Percentiles rank a stretch among this genome's conserved stretches.
Conservation (phyloP, 2,113 vertebrate genomes). For the Thinocorus orbignyianus region DNA sequence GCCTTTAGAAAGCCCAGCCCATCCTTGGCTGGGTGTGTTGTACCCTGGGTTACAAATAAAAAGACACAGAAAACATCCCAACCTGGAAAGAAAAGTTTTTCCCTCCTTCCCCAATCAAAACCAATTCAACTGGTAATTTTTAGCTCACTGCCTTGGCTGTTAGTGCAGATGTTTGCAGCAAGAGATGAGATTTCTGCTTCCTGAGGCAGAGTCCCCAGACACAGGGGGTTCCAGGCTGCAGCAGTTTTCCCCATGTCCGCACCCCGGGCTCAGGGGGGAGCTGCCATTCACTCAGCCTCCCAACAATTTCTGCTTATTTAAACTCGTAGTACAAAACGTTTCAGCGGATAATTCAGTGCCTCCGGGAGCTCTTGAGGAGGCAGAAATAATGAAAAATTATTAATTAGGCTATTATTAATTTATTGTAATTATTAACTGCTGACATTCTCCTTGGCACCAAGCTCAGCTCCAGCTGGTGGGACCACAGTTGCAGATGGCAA, state of each 20-base stretch:
- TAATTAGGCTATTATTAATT: slow-evolving; percentile 21
- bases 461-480: neutral
- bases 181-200: neutral
- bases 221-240: neutral
- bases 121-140: neutral
- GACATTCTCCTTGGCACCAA: neutral
- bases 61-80: neutral
- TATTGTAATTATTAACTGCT: neutral
- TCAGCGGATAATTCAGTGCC: neutral
- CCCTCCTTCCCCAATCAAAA: neutral
- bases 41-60: neutral
- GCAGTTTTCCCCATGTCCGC: neutral
- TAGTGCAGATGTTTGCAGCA: neutral
- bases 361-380: neutral
- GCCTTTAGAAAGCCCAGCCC: neutral
- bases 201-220: neutral
- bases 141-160: neutral
- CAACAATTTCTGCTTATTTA: neutral
- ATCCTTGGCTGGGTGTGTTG: neutral
- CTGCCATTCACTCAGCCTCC: fast-evolving
- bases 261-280: fast-evolving
- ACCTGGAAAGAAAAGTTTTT: neutral
- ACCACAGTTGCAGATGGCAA: neutral
- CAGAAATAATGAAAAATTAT: neutral
- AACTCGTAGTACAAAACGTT: neutral